Conservation (phyloP, 1,140 invertebrate species). For the Drosophila funebris region DNA sequence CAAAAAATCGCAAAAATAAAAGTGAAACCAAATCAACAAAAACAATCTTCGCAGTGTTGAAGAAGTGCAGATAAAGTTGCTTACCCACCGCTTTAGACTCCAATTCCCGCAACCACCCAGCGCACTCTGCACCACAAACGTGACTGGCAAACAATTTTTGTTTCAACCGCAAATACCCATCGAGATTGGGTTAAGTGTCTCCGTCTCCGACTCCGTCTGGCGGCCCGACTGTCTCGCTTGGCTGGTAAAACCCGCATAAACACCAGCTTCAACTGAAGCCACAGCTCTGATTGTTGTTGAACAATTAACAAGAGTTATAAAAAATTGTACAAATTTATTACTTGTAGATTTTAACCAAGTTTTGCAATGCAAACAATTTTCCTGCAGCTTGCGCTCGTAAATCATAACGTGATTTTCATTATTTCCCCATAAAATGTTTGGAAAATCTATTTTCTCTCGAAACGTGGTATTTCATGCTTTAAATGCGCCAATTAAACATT, state of each 20-base stretch:
- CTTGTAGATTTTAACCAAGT: conserved; percentile 13
- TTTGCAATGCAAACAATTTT: conserved; percentile 41
- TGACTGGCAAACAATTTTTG: conserved; percentile 73
- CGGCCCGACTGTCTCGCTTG: conserved; percentile 3
- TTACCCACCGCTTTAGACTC: conserved; percentile 2
- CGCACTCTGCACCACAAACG: conserved; percentile 68
- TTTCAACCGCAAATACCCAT: conserved; percentile 63
- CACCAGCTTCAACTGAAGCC: neutral
- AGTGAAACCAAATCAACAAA: neutral
- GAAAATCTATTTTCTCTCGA: neutral
- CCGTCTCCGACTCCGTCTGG: neutral
- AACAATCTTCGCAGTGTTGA: conserved; percentile 17
- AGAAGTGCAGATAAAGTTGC: conserved; percentile 64
- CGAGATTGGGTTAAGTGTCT: conserved; percentile 56
- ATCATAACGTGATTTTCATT: conserved; percentile 59
- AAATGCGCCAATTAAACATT: conserved; percentile 13
- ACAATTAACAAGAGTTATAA: conserved; percentile 23
- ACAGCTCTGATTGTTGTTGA: conserved; percentile 4
- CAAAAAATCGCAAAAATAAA: conserved; percentile 40
- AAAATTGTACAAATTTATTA: conserved; percentile 43
- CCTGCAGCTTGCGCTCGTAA: conserved; percentile 50
- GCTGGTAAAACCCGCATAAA: conserved; percentile 55
- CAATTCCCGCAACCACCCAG: neutral
- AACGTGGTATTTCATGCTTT: neutral
- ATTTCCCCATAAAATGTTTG: conserved; percentile 25